Percentiles rank a stretch among this genome's conserved stretches.
These are phyloP conservation scores for Tanaodytes sp. DNA, from an alignment of 2,888 invertebrate species.

Conservation along the genomic window DNA sequence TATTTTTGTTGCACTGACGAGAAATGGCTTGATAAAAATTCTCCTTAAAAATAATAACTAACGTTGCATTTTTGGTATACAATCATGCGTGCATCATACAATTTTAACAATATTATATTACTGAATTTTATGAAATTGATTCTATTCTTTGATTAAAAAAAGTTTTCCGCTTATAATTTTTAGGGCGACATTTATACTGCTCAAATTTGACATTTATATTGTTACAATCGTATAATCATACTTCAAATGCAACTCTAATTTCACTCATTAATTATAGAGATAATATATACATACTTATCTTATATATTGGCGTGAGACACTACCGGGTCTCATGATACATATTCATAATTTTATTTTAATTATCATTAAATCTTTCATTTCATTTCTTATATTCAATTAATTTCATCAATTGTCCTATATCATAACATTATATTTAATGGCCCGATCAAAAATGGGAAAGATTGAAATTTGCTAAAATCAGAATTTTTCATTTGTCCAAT, in stretches of 20 bases:
- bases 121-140: not conserved
- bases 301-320: constrained; percentile 53
- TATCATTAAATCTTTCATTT: no score
- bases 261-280: constrained; percentile 51
- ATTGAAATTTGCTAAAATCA: constrained; percentile 38
- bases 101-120: constrained; percentile 38
- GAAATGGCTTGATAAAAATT: constrained; percentile 54
- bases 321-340: constrained; percentile 52
- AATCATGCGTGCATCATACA: constrained; percentile 40
- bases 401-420: no score
- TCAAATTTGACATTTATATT: constrained; percentile 21
- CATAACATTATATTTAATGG: no score
- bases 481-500: constrained; percentile 51
- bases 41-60: constrained; percentile 46
- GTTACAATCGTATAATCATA: constrained; percentile 46
- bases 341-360: constrained; percentile 44
- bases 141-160: no score
- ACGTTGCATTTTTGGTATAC: constrained; percentile 44
- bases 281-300: constrained; percentile 53
- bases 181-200: not conserved
- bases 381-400: no score
- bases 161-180: not conserved
- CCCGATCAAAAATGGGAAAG: no score
- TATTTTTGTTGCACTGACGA: constrained; percentile 45
- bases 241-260: constrained; percentile 49